phyloP scores from a whole-genome alignment of 2,113 vertebrate species.

The Nerophis ophidion region DNA sequence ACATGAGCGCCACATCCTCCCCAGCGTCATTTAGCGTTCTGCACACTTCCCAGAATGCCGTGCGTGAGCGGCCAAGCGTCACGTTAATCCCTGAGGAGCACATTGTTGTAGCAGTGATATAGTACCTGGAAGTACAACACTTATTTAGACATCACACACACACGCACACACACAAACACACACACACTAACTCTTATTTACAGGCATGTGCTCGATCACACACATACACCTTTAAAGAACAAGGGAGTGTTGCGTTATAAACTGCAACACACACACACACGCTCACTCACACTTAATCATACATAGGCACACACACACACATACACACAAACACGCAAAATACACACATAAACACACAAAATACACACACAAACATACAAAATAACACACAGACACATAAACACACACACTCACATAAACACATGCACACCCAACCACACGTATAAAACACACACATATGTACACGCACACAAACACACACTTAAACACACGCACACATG shows the following conservation, averaged over 20 bases:
- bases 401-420: no score
- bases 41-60: conserved; percentile 58
- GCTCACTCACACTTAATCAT: neutral
- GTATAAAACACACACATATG: no score
- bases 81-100: conserved; percentile 48
- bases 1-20: conserved; percentile 14
- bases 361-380: no score
- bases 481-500: no score
- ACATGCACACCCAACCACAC: no score
- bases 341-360: no score
- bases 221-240: conserved; percentile 6
- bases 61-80: conserved; percentile 47
- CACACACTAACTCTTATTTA: conserved; percentile 26
- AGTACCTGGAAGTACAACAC: conserved; percentile 55
- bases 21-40: conserved; percentile 31
- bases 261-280: neutral
- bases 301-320: neutral
- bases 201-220: neutral
- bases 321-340: conserved; percentile 2
- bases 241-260: neutral
- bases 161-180: conserved; percentile 28
- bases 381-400: no score
- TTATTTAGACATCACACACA: conserved; percentile 72
- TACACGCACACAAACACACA: no score
- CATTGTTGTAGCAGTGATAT: conserved; percentile 59